Conservation (phyloP, 2,113 vertebrate genomes). For the Thermophis baileyi region DNA sequence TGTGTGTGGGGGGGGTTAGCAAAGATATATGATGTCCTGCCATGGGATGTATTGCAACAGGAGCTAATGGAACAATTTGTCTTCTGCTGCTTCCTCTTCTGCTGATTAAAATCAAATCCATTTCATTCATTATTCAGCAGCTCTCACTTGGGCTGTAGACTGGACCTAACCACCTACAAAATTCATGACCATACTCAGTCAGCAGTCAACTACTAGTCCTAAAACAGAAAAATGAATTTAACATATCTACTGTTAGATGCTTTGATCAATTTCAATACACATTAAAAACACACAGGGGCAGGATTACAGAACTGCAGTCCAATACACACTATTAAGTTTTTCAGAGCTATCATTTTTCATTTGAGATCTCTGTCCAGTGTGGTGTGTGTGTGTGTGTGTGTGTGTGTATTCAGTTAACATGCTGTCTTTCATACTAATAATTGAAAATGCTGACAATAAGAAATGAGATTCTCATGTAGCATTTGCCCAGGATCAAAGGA, state of each 20-base stretch:
- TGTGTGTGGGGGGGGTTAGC: too few species aligned
- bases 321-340: conserved; percentile 22
- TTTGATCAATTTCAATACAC: conserved; percentile 30
- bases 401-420: not conserved
- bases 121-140: conserved; percentile 18
- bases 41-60: not conserved
- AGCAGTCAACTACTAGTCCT: conserved; percentile 30
- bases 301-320: not conserved
- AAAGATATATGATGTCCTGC: not conserved
- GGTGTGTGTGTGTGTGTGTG: not conserved
- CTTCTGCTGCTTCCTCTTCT: conserved; percentile 31
- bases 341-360: conserved; percentile 43
- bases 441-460: conserved; percentile 34
- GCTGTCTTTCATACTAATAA: conserved; percentile 6
- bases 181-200: not conserved
- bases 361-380: conserved; percentile 19
- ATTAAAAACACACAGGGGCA: conserved; percentile 11
- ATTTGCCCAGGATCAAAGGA: conserved; percentile 39
- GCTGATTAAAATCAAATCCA: conserved; percentile 36
- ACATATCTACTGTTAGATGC: not conserved
- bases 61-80: not conserved
- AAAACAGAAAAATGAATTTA: conserved; percentile 17
- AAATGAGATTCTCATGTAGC: not conserved
- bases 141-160: conserved; percentile 8
- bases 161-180: conserved; percentile 5